phyloP scores from a whole-genome alignment of 2,797 vertebrate species.

The Hyperoplus lanceolatus region DNA sequence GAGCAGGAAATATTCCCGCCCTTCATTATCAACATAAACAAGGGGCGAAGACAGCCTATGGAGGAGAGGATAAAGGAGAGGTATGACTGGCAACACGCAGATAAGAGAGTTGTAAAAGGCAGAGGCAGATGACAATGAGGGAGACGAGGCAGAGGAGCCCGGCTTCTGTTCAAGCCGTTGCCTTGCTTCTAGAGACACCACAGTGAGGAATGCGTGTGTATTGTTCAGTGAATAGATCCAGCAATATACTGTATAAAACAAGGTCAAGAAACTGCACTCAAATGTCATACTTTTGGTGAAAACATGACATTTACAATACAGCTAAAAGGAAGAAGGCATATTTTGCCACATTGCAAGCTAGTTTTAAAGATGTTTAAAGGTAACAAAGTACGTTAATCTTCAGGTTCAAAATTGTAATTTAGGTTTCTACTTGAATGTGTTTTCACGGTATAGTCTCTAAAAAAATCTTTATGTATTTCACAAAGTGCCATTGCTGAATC shows the following conservation, averaged over 20 bases:
- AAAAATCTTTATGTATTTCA: no score
- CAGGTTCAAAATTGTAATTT: no score
- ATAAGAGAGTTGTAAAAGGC: constrained; percentile 74
- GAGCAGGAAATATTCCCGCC: constrained; percentile 51
- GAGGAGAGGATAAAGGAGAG: constrained; percentile 62
- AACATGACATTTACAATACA: constrained; percentile 41
- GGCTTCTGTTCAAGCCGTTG: constrained; percentile 59
- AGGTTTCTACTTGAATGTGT: no score
- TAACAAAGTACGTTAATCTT: no score
- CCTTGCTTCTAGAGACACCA: constrained; percentile 48
- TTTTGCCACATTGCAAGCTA: constrained; percentile 31
- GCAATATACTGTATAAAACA: constrained; percentile 46
- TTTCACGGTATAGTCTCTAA: no score
- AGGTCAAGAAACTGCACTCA: constrained; percentile 42
- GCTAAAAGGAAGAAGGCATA: constrained; percentile 32
- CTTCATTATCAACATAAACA: constrained; percentile 70
- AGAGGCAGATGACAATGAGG: not conserved
- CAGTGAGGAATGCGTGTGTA: constrained; percentile 50
- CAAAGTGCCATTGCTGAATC: no score
- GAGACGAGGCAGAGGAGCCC: constrained; percentile 41
- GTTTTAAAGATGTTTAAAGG: no score
- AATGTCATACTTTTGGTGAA: constrained; percentile 53
- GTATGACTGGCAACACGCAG: constrained; percentile 64
- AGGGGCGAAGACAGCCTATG: constrained; percentile 55
- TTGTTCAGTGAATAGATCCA: constrained; percentile 62